Evolutionary conservation across 1,140 invertebrate genomes (phyloP).

Genomic region (Mamestra configurata): DNA sequence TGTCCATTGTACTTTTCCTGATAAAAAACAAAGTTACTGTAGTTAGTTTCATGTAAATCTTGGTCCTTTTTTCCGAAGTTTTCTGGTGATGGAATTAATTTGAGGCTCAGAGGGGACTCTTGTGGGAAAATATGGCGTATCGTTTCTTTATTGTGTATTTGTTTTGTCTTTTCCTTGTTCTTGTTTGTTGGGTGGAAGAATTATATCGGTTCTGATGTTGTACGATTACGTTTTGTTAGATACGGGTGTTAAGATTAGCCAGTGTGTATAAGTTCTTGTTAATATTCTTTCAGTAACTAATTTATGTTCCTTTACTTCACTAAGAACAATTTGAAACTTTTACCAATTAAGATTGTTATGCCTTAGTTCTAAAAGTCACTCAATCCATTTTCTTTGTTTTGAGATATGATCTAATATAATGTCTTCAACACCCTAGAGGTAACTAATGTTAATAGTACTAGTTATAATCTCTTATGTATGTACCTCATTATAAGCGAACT

Average conservation of each 20-base stretch:
- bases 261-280: background rate
- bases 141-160: slow-evolving; percentile 1
- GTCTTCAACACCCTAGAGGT: no score
- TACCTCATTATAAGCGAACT: no score
- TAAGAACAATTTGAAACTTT: no score
- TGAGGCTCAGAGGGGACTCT: background rate
- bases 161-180: slow-evolving; percentile 9
- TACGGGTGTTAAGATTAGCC: background rate
- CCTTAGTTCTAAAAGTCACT: no score
- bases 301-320: no score
- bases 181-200: background rate
- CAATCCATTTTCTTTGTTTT: no score
- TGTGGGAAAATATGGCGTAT: slow-evolving; percentile 13
- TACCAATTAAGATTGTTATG: no score
- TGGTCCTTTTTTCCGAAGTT: slow-evolving; percentile 24
- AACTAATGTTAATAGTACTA: no score
- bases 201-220: background rate
- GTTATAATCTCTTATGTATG: no score
- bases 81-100: slow-evolving; percentile 42
- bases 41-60: slow-evolving; percentile 64
- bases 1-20: slow-evolving; percentile 65
- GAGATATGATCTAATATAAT: no score
- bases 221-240: background rate
- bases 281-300: background rate
- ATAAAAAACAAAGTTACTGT: slow-evolving; percentile 67